Percentiles rank a stretch among this genome's conserved stretches.
Conservation (phyloP, 1,140 invertebrate species). For the Oedothorax gibbosus region DNA sequence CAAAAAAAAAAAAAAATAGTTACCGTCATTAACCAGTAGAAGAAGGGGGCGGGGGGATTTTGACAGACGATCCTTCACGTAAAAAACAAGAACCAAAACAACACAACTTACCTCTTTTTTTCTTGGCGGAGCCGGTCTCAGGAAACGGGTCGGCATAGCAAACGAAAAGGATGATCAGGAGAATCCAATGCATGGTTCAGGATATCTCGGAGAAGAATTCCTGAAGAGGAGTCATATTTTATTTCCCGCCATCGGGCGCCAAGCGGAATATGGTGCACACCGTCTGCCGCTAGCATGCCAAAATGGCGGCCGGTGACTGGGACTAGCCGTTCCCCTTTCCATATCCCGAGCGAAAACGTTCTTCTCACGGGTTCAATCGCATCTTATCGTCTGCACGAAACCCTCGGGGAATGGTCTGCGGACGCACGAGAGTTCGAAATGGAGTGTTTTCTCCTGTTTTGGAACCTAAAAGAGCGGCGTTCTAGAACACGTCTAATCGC, state of each 20-base stretch:
- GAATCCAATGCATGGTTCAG: conserved; percentile 51
- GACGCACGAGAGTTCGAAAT: too few species aligned
- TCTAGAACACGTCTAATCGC: conserved; percentile 39
- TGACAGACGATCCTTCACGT: background rate
- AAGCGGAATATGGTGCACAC: conserved; percentile 6
- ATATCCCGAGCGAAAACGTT: background rate
- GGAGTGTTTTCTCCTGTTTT: too few species aligned
- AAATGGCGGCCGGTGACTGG: conserved; percentile 50
- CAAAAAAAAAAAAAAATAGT: conserved; percentile 26
- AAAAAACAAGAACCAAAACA: conserved; percentile 24
- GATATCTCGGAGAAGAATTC: conserved; percentile 23
- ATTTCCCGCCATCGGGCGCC: background rate
- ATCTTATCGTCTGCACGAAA: too few species aligned
- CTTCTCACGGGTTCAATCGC: too few species aligned
- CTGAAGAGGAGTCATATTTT: conserved; percentile 42
- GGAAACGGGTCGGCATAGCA: conserved; percentile 40
- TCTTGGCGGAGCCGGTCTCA: conserved; percentile 42
- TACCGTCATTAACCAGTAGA: conserved; percentile 22
- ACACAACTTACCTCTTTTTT: conserved; percentile 46
- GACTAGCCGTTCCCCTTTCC: conserved; percentile 35
- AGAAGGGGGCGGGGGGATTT: conserved; percentile 10
- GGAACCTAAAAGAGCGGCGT: conserved; percentile 18
- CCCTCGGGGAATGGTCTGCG: too few species aligned
- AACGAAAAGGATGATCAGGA: conserved; percentile 42
- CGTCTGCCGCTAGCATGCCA: conserved; percentile 38